Evolutionary conservation across 2,797 vertebrate genomes (phyloP), one percentile per base, ranked within the genome.

Genomic region (Macroramphosus scolopax): DNA sequence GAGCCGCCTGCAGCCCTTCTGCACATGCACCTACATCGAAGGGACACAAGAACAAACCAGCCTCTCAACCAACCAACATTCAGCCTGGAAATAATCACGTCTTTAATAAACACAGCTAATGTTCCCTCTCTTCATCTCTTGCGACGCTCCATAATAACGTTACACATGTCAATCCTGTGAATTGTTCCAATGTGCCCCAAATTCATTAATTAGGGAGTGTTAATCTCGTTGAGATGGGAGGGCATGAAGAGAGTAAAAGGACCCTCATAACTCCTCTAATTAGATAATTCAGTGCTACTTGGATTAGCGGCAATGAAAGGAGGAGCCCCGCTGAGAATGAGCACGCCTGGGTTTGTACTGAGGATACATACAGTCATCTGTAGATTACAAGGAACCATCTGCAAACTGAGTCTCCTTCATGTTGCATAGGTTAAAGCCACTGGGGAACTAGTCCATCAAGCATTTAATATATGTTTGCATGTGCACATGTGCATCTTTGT

Each of bases 241-340:
- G 72, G 77, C 60, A 70, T 62, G 56, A 52, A 57, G 55, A 70
- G 51, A 56, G 58, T 34, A 22, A 66, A 70, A 73, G 53, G 68
- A 60, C 67, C 61, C 69, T 82, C 83, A 82, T 87, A 83, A 88
- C 65, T 85, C 82, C 84, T 88, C 83, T 79, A 86, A 87, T 89
- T 89, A 88, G 68, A 66, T 84, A 85, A 87, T 85, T 78, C 80
- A 86, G 72, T 82, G 66, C 60, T 71, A 53, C 72, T 75, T 69
- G 80, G 81, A 84, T 86, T 85, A 84, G 64, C 63, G 22, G 37
- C 45, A 73, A 73, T 59, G 56, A 76, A 77, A 77, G 57, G 47
- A 56, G 59, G 25, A 51, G 48, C 7, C 58, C 69, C n/a, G 15
- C 45, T 57, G 72, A 70, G 68, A 63, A 20, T 34, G 36, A 63